phyloP scores from a whole-genome alignment of 1,140 invertebrate species.

The Dufourea novaeangliae region DNA sequence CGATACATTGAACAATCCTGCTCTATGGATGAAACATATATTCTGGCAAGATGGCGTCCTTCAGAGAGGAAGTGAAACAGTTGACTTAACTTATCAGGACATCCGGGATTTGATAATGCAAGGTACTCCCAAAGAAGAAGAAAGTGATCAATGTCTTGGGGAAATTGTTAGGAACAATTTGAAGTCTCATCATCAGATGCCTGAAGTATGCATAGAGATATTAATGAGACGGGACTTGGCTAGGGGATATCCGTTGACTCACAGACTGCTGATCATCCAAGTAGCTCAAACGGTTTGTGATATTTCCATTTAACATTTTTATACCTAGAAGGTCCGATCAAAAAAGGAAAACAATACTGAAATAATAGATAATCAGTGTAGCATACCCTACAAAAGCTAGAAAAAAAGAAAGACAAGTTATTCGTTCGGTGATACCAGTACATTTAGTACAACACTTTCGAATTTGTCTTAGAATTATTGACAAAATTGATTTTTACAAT shows the following conservation, averaged over 20 bases:
- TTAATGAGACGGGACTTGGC: slow-evolving; percentile 58
- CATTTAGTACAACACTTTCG: neutral
- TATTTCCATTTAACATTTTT: too few relatives aligned
- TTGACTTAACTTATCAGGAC: slow-evolving; percentile 24
- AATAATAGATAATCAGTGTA: too few relatives aligned
- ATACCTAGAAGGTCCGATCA: too few relatives aligned
- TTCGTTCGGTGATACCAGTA: too few relatives aligned
- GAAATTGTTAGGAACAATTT: slow-evolving; percentile 47
- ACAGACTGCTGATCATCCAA: slow-evolving; percentile 72
- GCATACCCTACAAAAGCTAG: too few relatives aligned
- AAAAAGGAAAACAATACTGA: too few relatives aligned
- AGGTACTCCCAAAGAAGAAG: slow-evolving; percentile 71
- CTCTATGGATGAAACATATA: slow-evolving; percentile 66
- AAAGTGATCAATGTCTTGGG: slow-evolving; percentile 73
- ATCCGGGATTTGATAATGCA: slow-evolving; percentile 52
- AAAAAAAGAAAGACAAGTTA: too few relatives aligned
- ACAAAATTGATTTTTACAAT: too few relatives aligned
- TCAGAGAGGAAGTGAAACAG: neutral
- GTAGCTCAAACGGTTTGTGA: slow-evolving; percentile 64
- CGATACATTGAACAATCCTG: slow-evolving; percentile 53
- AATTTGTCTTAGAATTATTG: too few relatives aligned
- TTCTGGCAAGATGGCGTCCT: slow-evolving; percentile 55
- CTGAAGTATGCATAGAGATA: slow-evolving; percentile 60
- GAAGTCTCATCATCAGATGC: slow-evolving; percentile 30
- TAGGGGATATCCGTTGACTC: slow-evolving; percentile 76